Evolutionary conservation across 2,888 invertebrate species (phyloP).

Genomic region (Pachliopta kotzebuea): DNA sequence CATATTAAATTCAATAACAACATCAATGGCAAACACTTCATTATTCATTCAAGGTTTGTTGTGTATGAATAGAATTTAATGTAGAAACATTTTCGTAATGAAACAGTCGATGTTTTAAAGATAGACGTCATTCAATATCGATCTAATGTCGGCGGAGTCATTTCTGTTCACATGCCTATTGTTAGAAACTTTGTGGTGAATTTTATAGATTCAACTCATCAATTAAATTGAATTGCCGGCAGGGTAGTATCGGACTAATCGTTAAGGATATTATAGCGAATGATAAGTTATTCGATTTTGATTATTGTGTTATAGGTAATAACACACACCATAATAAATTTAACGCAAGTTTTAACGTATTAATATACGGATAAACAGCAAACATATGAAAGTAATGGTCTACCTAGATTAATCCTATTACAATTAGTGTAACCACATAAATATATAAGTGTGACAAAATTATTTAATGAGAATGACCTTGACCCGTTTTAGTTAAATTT

Average conservation of each 20-base stretch:
- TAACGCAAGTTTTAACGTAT: neutral
- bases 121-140: conserved; percentile 1
- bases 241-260: neutral
- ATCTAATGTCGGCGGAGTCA: neutral
- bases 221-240: neutral
- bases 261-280: neutral
- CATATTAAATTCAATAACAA: too few species aligned
- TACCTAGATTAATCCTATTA: neutral
- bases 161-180: neutral
- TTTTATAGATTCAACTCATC: neutral
- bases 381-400: neutral
- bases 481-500: neutral
- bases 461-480: neutral
- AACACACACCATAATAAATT: neutral
- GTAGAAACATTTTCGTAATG: neutral
- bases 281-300: neutral
- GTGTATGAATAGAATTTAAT: neutral
- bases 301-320: neutral
- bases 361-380: neutral
- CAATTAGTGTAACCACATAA: neutral
- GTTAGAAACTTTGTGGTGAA: neutral
- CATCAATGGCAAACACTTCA: too few species aligned
- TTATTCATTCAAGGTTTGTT: too few species aligned
- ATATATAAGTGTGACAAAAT: neutral
- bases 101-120: neutral